Base-by-base conservation (phyloP, 1,140 invertebrate species). In the Cherax quadricarinatus region DNA sequence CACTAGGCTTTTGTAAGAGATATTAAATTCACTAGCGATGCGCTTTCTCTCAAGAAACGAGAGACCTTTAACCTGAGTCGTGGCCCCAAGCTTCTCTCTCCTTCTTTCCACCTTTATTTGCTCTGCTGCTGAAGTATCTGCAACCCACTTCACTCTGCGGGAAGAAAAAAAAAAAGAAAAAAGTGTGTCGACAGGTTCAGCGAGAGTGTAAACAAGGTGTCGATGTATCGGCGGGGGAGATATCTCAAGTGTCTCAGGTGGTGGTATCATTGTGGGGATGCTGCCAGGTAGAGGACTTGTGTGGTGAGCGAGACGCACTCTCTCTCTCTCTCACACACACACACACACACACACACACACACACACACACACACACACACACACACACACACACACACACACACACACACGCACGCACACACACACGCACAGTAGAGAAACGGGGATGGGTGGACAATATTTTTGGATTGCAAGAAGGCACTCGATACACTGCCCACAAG, bases 171-270 rank as follows among this genome's bases (percentile, higher is more conserved):
- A 57, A 14, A 57, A 14, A 24, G 18, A 21, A 75, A 75, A 75
- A 75, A 75, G 70, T 75, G 70, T 75, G 70, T 75, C 0, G 24
- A 75, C 70, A 30, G 70, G n/a, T 75, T 75, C n/a, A 30, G 70
- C n/a, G 70, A 75, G 70, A 75, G 70, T 30, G 70, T 75, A 75
- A 75, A 75, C 24, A 75, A 30, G 24, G 70, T 75, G 70, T 75
- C 70, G 70, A 30, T 75, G 70, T 75, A 75, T 75, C 70, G 24
- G n/a, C 24, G n/a, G 7, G 21, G n/a, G n/a, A 75, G 21, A 75
- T 6, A 30, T 66, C 62, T 75, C 70, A 75, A 75, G 70, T 6
- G 70, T n/a, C 24, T 24, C n/a, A 12, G 70, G 24, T 30, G 70
- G 70, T 75, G 21, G 70, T 75, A 75, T 75, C 70, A 75, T 30